Evolutionary conservation across 2,797 vertebrate species (phyloP).

Genomic region (Tiaroga cobitis): DNA sequence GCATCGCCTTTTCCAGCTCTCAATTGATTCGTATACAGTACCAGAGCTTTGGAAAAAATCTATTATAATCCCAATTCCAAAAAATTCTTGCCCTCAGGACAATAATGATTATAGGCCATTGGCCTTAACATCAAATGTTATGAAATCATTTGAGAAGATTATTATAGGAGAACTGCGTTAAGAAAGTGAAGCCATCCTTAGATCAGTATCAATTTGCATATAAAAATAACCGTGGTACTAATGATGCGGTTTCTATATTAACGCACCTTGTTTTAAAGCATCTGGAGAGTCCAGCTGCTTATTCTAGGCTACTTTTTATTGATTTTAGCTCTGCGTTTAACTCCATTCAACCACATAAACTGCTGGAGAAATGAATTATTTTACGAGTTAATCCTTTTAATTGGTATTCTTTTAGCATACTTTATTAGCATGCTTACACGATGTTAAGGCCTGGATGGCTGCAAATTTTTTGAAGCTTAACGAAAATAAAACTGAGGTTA

Average conservation of each 20-base stretch:
- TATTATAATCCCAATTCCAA: background rate
- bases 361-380: too few relatives aligned
- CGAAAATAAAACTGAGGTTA: too few relatives aligned
- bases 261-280: background rate
- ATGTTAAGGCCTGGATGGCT: too few relatives aligned
- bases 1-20: background rate
- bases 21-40: background rate
- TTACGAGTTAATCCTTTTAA: background rate
- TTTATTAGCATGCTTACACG: too few relatives aligned
- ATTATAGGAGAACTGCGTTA: background rate
- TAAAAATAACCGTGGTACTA: background rate
- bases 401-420: background rate
- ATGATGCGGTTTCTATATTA: background rate
- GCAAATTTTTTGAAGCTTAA: too few relatives aligned
- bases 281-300: background rate
- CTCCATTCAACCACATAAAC: too few relatives aligned
- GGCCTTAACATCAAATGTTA: background rate
- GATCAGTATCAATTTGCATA: background rate
- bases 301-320: too few relatives aligned
- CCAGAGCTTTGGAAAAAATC: background rate
- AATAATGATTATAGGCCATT: background rate
- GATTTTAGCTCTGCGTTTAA: too few relatives aligned
- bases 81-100: background rate
- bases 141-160: constrained; percentile 1
- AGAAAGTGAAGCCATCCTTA: background rate